Conservation (phyloP, 2,797 vertebrate species). For the Coranthus polyacanthus region DNA sequence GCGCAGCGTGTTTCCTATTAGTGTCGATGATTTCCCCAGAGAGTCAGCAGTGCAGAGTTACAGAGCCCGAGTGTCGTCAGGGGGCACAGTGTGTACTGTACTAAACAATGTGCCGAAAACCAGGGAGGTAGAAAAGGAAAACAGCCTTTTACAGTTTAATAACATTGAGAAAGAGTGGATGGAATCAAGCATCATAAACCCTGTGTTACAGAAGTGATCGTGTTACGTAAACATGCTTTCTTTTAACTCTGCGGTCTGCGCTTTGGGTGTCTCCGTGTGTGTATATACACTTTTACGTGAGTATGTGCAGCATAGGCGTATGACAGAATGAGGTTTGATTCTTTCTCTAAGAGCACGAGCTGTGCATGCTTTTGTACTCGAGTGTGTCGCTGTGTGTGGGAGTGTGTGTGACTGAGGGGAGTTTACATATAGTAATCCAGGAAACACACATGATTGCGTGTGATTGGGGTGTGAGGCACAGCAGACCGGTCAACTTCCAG, state of each 20-base stretch:
- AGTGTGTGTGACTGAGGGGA: constrained; percentile 55
- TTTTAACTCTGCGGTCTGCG: constrained; percentile 49
- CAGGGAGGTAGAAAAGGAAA: constrained; percentile 68
- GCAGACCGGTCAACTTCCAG: constrained; percentile 70
- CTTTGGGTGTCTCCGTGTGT: constrained; percentile 48
- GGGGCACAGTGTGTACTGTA: constrained; percentile 71
- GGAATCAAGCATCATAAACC: constrained; percentile 65
- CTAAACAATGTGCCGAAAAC: constrained; percentile 70
- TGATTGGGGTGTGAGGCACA: constrained; percentile 67
- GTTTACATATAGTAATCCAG: constrained; percentile 71
- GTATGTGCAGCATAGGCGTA: constrained; percentile 45
- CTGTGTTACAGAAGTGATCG: constrained; percentile 65
- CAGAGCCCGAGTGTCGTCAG: constrained; percentile 76
- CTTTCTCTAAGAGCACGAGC: constrained; percentile 18
- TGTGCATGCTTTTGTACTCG: constrained; percentile 21
- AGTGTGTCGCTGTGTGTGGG: constrained; percentile 46
- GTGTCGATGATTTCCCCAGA: constrained; percentile 73
- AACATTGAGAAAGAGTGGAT: constrained; percentile 75
- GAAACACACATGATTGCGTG: constrained; percentile 73
- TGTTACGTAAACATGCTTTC: constrained; percentile 70
- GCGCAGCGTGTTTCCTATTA: constrained; percentile 83
- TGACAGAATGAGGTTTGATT: constrained; percentile 58
- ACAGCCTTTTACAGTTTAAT: constrained; percentile 71
- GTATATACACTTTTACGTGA: constrained; percentile 39
- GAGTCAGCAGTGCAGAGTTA: constrained; percentile 65